Evolutionary conservation across 2,888 invertebrate genomes (phyloP).

Genomic region (Diaperis boleti): DNA sequence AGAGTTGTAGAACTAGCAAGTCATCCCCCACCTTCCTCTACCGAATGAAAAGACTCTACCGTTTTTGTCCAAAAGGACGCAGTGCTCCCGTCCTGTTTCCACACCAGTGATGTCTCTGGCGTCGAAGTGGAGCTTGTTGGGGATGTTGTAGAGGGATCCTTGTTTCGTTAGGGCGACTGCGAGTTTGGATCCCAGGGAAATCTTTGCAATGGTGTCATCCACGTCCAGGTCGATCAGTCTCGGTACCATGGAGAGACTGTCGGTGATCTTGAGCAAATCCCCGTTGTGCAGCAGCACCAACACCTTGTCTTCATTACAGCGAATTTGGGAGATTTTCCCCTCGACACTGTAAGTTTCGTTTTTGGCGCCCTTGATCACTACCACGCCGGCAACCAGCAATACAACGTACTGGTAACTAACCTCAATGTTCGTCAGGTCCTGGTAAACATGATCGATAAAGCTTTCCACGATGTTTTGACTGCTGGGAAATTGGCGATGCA

Average conservation of each 20-base stretch:
- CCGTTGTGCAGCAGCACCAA: slow-evolving; percentile 54
- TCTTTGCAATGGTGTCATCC: slow-evolving; percentile 62
- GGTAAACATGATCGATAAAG: slow-evolving; percentile 51
- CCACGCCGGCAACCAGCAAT: slow-evolving; percentile 38
- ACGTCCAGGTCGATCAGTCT: slow-evolving; percentile 45
- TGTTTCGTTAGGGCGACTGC: slow-evolving; percentile 65
- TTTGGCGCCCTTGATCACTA: slow-evolving; percentile 42
- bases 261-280: slow-evolving; percentile 53
- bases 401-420: slow-evolving; percentile 54
- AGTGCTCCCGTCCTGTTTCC: slow-evolving; percentile 86
- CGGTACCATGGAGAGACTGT: slow-evolving; percentile 44
- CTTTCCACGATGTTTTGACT: slow-evolving; percentile 48
- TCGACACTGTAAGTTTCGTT: slow-evolving; percentile 20
- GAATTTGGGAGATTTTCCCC: slow-evolving; percentile 42
- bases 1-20: no score
- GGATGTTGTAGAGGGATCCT: slow-evolving; percentile 74
- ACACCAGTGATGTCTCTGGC: slow-evolving; percentile 73
- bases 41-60: slow-evolving; percentile 88
- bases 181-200: slow-evolving; percentile 67
- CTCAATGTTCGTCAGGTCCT: slow-evolving; percentile 51
- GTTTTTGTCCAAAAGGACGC: slow-evolving; percentile 74
- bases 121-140: slow-evolving; percentile 70
- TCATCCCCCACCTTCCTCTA: slow-evolving; percentile 80
- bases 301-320: slow-evolving; percentile 54
- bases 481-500: slow-evolving; percentile 60